Percentiles rank a stretch among this genome's conserved stretches.
These are phyloP conservation scores for Lampris incognitus DNA, from an alignment of 2,113 vertebrate species.

Conservation along the genomic window DNA sequence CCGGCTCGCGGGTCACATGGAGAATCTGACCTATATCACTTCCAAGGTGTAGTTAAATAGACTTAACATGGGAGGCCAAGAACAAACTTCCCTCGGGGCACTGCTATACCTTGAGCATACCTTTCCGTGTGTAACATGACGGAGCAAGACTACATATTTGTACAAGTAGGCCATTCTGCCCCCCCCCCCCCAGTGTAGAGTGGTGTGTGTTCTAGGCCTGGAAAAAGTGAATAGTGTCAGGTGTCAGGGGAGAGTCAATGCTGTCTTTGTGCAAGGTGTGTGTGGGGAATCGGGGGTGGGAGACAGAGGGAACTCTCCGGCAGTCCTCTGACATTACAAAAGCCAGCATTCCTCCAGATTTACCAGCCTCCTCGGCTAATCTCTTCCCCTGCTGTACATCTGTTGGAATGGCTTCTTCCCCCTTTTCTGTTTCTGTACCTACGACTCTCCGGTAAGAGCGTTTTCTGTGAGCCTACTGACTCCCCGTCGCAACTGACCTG, in stretches of 20 bases:
- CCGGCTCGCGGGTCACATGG: constrained; percentile 22
- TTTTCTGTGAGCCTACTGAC: too few relatives aligned
- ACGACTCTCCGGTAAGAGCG: not conserved
- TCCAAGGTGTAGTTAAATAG: constrained; percentile 19
- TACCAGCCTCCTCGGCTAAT: not conserved
- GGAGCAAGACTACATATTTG: constrained; percentile 75
- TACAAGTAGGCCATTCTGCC: constrained; percentile 77
- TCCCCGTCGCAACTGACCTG: not conserved
- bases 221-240: constrained; percentile 79
- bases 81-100: constrained; percentile 41
- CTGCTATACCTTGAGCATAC: constrained; percentile 34
- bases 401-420: not conserved
- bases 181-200: constrained; percentile 42
- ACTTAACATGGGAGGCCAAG: constrained; percentile 49
- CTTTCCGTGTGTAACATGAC: constrained; percentile 58
- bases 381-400: not conserved
- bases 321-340: constrained; percentile 51
- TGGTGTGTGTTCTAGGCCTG: constrained; percentile 63
- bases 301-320: constrained; percentile 54
- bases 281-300: constrained; percentile 51
- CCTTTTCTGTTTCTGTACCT: constrained; percentile 19
- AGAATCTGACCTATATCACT: constrained; percentile 60
- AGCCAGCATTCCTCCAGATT: constrained; percentile 46
- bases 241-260: constrained; percentile 77
- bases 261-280: constrained; percentile 75